Conservation (phyloP, 2,113 vertebrate genomes). For the Poecile atricapillus region DNA sequence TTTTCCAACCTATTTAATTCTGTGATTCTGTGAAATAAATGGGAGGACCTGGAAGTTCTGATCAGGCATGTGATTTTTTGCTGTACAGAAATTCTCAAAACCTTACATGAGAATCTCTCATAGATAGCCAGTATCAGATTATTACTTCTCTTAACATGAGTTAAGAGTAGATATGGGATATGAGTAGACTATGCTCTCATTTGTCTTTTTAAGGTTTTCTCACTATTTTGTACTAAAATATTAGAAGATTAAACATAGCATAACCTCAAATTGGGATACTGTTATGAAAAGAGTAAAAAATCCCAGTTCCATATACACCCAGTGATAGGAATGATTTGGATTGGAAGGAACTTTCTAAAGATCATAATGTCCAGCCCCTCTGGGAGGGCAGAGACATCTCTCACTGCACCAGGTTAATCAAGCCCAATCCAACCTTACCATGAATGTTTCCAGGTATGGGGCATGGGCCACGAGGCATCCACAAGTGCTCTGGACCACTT, state of each 20-base stretch:
- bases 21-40: background rate
- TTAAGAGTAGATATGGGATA: background rate
- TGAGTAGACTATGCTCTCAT: background rate
- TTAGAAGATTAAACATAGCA: background rate
- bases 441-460: background rate
- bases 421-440: background rate
- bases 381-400: background rate
- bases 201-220: background rate
- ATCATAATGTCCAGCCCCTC: fast-evolving
- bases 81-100: background rate
- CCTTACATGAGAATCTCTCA: background rate
- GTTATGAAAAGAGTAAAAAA: background rate
- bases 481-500: background rate
- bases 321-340: background rate
- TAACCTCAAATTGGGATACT: background rate
- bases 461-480: background rate
- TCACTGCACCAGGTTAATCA: background rate
- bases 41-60: background rate
- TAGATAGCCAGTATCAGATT: background rate
- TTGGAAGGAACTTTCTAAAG: background rate
- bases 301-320: background rate
- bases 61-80: background rate
- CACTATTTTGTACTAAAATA: background rate
- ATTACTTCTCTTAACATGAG: background rate
- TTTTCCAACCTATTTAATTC: background rate